Evolutionary conservation across 2,797 vertebrate genomes (phyloP).

Genomic region (Danio kyathit): DNA sequence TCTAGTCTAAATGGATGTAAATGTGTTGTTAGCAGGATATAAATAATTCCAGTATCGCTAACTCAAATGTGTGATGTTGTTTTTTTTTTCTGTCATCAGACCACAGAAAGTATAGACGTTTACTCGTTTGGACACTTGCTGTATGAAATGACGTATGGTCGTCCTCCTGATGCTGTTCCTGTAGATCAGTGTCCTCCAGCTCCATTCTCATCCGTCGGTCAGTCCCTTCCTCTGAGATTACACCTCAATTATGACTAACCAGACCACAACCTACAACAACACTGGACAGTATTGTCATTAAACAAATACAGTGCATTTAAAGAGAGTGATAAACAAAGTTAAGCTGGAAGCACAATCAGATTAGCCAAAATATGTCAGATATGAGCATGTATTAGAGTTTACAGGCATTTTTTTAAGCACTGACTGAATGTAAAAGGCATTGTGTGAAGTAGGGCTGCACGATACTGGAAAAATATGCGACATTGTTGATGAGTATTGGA

Average conservation of each 20-base stretch:
- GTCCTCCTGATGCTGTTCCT: conserved; percentile 87
- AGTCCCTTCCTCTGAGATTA: conserved; percentile 66
- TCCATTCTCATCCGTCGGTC: conserved; percentile 87
- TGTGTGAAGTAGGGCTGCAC: neutral
- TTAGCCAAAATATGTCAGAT: neutral
- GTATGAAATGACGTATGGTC: conserved; percentile 95
- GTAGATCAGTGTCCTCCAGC: conserved; percentile 86
- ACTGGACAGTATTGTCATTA: too few species aligned
- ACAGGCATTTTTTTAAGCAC: neutral
- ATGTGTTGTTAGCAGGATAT: too few species aligned
- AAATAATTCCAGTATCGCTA: neutral
- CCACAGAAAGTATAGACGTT: conserved; percentile 90
- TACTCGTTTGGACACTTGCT: conserved; percentile 94
- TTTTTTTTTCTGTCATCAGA: conserved; percentile 73
- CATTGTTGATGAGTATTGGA: too few species aligned
- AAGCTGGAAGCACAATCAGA: neutral
- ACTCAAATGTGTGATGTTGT: neutral
- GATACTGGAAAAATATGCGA: too few species aligned
- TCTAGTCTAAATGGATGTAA: too few species aligned
- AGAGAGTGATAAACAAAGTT: too few species aligned
- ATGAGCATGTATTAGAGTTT: neutral
- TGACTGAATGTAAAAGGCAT: neutral
- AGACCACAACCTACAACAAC: too few species aligned
- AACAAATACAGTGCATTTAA: too few species aligned
- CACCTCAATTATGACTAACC: too few species aligned